Evolutionary conservation across 2,888 invertebrate genomes (phyloP).

Genomic region (Drosophila cognata): DNA sequence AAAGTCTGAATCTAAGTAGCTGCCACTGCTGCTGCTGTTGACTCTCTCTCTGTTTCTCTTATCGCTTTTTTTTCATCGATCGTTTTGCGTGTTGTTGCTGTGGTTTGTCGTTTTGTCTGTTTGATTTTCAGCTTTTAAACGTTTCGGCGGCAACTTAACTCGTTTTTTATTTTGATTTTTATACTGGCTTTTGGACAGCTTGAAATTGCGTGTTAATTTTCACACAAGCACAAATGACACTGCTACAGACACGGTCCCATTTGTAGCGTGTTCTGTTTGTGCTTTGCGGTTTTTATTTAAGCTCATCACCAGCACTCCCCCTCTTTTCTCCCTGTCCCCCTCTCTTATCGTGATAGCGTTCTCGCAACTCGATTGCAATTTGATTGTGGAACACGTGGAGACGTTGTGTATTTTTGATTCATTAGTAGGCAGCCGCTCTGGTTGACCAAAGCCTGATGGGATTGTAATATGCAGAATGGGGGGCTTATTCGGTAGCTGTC

Average conservation of each 20-base stretch:
- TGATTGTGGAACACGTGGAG: conserved; percentile 58
- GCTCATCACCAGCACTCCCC: neutral
- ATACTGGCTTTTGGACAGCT: conserved; percentile 56
- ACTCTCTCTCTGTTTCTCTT: conserved; percentile 51
- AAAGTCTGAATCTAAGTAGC: conserved; percentile 20
- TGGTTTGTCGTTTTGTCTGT: conserved; percentile 45
- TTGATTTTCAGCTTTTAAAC: conserved; percentile 76
- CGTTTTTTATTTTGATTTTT: conserved; percentile 62
- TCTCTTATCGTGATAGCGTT: conserved; percentile 48
- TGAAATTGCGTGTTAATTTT: conserved; percentile 80
- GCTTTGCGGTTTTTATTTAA: conserved; percentile 63
- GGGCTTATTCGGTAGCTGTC: conserved; percentile 25
- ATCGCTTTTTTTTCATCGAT: conserved; percentile 69
- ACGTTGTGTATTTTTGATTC: conserved; percentile 58
- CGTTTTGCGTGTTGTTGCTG: conserved; percentile 67
- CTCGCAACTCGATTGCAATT: conserved; percentile 66
- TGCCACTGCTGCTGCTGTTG: conserved; percentile 19
- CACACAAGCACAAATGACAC: conserved; percentile 63
- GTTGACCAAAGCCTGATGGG: conserved; percentile 47
- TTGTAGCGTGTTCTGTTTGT: conserved; percentile 64
- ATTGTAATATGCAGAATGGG: conserved; percentile 8
- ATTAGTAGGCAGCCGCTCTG: conserved; percentile 59
- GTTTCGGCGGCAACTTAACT: conserved; percentile 54
- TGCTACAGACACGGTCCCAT: conserved; percentile 27
- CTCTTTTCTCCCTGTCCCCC: neutral